Evolutionary conservation across 1,140 invertebrate species (phyloP).

Genomic region (Maconellicoccus hirsutus): DNA sequence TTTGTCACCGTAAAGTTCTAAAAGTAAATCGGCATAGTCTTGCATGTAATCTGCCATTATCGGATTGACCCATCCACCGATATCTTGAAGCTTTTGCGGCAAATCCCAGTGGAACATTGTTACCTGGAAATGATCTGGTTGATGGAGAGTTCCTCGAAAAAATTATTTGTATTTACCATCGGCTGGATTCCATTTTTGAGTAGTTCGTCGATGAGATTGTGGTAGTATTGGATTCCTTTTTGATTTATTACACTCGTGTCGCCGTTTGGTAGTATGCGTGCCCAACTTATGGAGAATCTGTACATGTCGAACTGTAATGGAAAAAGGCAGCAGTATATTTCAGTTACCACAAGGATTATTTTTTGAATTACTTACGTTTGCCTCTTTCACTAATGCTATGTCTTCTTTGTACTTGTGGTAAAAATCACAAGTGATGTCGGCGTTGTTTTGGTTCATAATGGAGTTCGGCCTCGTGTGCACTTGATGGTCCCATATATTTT

Average conservation of each 20-base stretch:
- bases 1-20: slow-evolving; percentile 40
- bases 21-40: slow-evolving; percentile 42
- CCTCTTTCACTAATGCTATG: slow-evolving; percentile 37
- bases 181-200: slow-evolving; percentile 39
- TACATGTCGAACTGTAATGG: slow-evolving; percentile 39
- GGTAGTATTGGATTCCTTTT: slow-evolving; percentile 42
- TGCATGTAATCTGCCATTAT: slow-evolving; percentile 43
- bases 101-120: slow-evolving; percentile 45
- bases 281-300: slow-evolving; percentile 54
- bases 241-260: slow-evolving; percentile 42
- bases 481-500: slow-evolving; percentile 34
- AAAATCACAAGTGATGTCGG: slow-evolving; percentile 45
- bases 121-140: slow-evolving; percentile 29
- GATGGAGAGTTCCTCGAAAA: too few species aligned
- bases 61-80: slow-evolving; percentile 49
- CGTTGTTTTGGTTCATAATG: slow-evolving; percentile 43
- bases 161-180: slow-evolving; percentile 38
- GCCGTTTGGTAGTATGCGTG: slow-evolving; percentile 47
- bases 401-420: slow-evolving; percentile 46
- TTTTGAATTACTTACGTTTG: too few species aligned
- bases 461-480: slow-evolving; percentile 35
- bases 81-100: slow-evolving; percentile 40
- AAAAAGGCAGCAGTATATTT: slow-evolving; percentile 33
- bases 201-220: slow-evolving; percentile 38
- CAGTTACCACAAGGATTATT: too few species aligned